Base-by-base conservation (phyloP, 2,888 invertebrate genomes). In the Punctoribates punctum region DNA sequence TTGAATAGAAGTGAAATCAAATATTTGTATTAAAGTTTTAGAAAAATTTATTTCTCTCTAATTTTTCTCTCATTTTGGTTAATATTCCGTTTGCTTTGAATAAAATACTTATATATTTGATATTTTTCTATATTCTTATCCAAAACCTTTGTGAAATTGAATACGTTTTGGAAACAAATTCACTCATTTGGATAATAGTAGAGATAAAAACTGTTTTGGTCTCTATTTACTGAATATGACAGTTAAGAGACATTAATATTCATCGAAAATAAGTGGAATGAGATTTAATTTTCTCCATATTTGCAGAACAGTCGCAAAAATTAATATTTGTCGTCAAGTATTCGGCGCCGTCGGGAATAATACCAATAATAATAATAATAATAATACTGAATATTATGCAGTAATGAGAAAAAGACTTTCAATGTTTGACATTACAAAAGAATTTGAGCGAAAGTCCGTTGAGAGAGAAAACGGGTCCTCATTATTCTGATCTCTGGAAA, bases 301-400 rank as follows among this genome's bases (percentile, higher is more conserved):
- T 62, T 62, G 62, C 23, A 23, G 62, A 62, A 27, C n/a, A 23
- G 62, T 62, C 34, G 29, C 20, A 17, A 54, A 54, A 62, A 62
- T 62, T 62, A 27, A 62, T 62, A 62, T 62, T 62, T 62, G 62
- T 54, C 54, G 54, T 27, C 62, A 62, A 62, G 27, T 62, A 15
- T 62, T 62, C 4, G 62, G 25, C 13, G 51, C 51, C 51, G 17
- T 17, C 17, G 51, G 51, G 20, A 51, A n/a, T 51, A 51, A 51
- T 34, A 51, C 51, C 20, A 51, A 51, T n/a, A n/a, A n/a, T n/a
- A n/a, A n/a, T n/a, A n/a, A n/a, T 34, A 34, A 34, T 34, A 34
- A 34, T 34, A 34, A 34, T 34, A 34, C 34, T 6, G 34, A 34
- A 34, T 34, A 34, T 34, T 34, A 48, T 48, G n/a, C n/a, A 48